Evolutionary conservation across 2,797 vertebrate species (phyloP), one percentile per base, ranked within the genome.

Genomic region (Peromyscus aztecus): DNA sequence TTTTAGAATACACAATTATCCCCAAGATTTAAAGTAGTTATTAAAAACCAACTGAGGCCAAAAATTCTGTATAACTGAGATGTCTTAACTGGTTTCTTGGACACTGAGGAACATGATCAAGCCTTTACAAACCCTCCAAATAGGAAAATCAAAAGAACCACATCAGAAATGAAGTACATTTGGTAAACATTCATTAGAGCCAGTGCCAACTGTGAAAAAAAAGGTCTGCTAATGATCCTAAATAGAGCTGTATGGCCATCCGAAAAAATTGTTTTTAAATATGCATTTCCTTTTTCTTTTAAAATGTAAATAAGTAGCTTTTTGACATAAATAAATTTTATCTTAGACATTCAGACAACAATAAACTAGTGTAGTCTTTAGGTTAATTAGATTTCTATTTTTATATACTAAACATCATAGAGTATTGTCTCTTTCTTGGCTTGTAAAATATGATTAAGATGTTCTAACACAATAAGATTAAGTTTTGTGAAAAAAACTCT

Each of bases 321-420:
- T 95, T 94, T 93, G n/a, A 88, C 57, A 91, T 84, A 75, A 96
- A 92, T 87, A 77, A 87, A 7, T 63, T 91, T 13, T 92, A 71
- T 89, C n/a, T 6, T 81, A 31, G 6, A 43, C 24, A 52, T 82
- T 92, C 73, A 83, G 75, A 87, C 46, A 34, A 6, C 46, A 67
- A 63, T 65, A 86, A 69, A 57, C 40, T 83, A 91, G 6, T 46
- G 55, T 59, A 86, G 3, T 0, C 37, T 86, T 93, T 75, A 94
- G 34, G 16, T 96, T 95, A 96, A 95, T 93, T 86, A 89, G 13
- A 89, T 75, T 95, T 67, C 90, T 88, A 67, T 49, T 96, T 78
- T 69, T 91, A 49, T 34, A 84, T 84, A 55, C 29, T 75, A 91
- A 91, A 43, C 82, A 65, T 11, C 37, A 34, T 89, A 67, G 0